These are phyloP conservation scores for Odontocerum albicorne DNA, from an alignment of 2,888 invertebrate genomes.

Conservation along the genomic window DNA sequence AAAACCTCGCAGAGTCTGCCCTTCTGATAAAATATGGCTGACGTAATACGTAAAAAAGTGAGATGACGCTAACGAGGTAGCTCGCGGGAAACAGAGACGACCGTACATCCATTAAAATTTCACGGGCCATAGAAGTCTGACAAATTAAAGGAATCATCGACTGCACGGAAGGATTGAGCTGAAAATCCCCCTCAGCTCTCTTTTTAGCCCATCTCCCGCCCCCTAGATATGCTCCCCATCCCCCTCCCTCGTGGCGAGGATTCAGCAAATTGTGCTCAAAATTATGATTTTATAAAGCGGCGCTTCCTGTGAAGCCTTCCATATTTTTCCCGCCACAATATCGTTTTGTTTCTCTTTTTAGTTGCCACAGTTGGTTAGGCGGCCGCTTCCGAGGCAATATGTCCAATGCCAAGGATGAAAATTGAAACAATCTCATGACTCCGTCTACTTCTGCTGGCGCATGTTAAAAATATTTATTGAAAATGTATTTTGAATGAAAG, in stretches of 20 bases:
- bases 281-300: slow-evolving; percentile 26
- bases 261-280: slow-evolving; percentile 26
- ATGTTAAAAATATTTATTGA: no score
- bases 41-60: slow-evolving; percentile 15
- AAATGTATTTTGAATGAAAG: no score
- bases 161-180: slow-evolving; percentile 28
- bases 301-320: slow-evolving; percentile 14
- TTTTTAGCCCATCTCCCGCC: slow-evolving; percentile 1
- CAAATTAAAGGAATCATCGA: slow-evolving; percentile 39
- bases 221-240: neutral
- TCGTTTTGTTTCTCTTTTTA: slow-evolving; percentile 22
- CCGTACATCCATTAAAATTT: slow-evolving; percentile 39
- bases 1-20: no score
- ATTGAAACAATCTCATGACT: slow-evolving; percentile 21
- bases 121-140: slow-evolving; percentile 38
- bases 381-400: slow-evolving; percentile 15
- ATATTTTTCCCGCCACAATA: slow-evolving; percentile 25
- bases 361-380: neutral
- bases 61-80: slow-evolving; percentile 15
- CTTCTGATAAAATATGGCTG: slow-evolving; percentile 10
- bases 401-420: slow-evolving; percentile 23
- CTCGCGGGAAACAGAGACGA: slow-evolving; percentile 31
- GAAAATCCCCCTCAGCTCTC: no score
- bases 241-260: neutral
- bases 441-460: no score